phyloP scores from a whole-genome alignment of 2,113 vertebrate species.

The Elgaria multicarinata region DNA sequence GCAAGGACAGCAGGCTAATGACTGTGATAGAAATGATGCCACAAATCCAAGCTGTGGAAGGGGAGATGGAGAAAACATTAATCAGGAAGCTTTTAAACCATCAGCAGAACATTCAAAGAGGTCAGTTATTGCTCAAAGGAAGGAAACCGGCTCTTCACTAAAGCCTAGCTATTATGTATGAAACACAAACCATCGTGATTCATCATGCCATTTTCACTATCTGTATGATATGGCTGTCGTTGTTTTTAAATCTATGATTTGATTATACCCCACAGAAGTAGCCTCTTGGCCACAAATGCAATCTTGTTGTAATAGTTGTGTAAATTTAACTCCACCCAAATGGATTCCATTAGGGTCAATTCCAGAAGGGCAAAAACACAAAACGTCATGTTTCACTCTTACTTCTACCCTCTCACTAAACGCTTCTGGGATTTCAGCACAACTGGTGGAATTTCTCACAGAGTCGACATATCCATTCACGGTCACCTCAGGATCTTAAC shows the following conservation, averaged over 20 bases:
- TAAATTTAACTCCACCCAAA: background rate
- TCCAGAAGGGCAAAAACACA: background rate
- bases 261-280: background rate
- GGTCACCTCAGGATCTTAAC: background rate
- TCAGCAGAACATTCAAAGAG: conserved; percentile 41
- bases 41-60: conserved; percentile 87
- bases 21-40: conserved; percentile 97
- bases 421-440: background rate
- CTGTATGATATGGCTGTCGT: background rate
- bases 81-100: conserved; percentile 55
- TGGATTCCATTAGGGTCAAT: background rate
- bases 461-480: background rate
- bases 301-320: background rate
- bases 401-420: background rate
- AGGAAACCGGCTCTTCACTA: conserved; percentile 10
- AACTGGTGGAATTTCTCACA: too few relatives aligned
- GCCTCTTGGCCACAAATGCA: background rate
- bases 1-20: conserved; percentile 96
- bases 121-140: conserved; percentile 31
- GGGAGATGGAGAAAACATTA: conserved; percentile 44
- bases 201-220: background rate
- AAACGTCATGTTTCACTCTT: background rate
- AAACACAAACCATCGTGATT: background rate
- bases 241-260: background rate
- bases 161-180: background rate